These are phyloP conservation scores for Ptyas mucosa DNA, from an alignment of 2,113 vertebrate genomes.

Conservation along the genomic window DNA sequence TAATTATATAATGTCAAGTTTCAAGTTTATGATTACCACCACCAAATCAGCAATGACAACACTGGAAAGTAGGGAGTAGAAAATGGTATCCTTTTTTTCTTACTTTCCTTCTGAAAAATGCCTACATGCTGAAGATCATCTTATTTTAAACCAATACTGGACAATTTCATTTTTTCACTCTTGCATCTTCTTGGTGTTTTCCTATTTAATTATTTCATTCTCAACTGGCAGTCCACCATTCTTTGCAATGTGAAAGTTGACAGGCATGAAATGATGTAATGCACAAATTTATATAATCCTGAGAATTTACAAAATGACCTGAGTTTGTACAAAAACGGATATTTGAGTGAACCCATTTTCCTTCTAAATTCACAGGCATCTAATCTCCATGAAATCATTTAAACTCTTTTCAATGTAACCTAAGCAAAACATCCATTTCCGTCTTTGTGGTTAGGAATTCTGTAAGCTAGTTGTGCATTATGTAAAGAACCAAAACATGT, in stretches of 20 bases:
- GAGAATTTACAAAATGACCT: background rate
- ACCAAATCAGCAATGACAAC: background rate
- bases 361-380: background rate
- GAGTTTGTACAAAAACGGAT: background rate
- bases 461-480: background rate
- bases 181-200: background rate
- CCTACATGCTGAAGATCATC: background rate
- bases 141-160: background rate
- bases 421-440: background rate
- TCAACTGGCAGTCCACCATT: background rate
- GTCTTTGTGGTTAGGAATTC: background rate
- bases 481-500: background rate
- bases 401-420: background rate
- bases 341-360: background rate
- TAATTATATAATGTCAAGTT: background rate
- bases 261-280: background rate
- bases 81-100: background rate
- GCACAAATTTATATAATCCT: background rate
- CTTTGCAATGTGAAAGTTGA: background rate
- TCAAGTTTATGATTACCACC: background rate
- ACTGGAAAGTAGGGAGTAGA: background rate
- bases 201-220: background rate
- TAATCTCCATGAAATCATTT: background rate
- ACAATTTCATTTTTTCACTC: background rate
- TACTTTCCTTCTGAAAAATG: background rate